These are phyloP conservation scores for Macaria liturata DNA, from an alignment of 2,888 invertebrate genomes.

Conservation along the genomic window DNA sequence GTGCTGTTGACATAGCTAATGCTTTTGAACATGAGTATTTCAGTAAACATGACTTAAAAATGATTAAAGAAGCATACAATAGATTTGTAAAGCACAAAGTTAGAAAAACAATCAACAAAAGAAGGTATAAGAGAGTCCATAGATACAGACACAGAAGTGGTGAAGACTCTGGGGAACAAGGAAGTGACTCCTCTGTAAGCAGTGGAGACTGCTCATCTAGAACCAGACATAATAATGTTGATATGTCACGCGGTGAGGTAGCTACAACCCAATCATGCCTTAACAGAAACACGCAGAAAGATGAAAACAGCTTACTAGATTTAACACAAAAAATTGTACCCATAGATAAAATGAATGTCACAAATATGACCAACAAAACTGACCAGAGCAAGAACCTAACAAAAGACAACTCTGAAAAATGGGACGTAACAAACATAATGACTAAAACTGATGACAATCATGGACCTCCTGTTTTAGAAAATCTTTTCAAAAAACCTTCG, in stretches of 20 bases:
- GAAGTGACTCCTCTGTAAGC: conserved; percentile 64
- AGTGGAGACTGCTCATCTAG: conserved; percentile 61
- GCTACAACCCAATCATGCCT: conserved; percentile 64
- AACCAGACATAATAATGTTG: conserved; percentile 43
- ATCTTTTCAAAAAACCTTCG: conserved; percentile 1
- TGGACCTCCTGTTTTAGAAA: conserved; percentile 2
- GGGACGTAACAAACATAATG: conserved; percentile 62
- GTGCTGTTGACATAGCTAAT: conserved; percentile 57
- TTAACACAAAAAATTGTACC: conserved; percentile 74
- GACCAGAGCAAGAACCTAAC: conserved; percentile 39
- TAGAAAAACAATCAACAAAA: conserved; percentile 54
- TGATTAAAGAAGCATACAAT: conserved; percentile 55
- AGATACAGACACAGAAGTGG: conserved; percentile 47
- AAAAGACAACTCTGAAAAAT: conserved; percentile 49
- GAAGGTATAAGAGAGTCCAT: conserved; percentile 47
- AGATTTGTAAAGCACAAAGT: conserved; percentile 46
- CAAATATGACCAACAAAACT: conserved; percentile 49
- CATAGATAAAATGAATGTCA: conserved; percentile 59
- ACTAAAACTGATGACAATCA: conserved; percentile 30
- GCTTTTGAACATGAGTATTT: conserved; percentile 55
- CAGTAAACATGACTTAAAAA: conserved; percentile 54
- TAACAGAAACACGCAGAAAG: conserved; percentile 60
- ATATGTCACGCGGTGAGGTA: conserved; percentile 42
- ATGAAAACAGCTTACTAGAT: conserved; percentile 53
- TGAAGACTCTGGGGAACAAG: conserved; percentile 64